These are phyloP conservation scores for Perdita meconis DNA, from an alignment of 2,888 invertebrate species.

Conservation along the genomic window DNA sequence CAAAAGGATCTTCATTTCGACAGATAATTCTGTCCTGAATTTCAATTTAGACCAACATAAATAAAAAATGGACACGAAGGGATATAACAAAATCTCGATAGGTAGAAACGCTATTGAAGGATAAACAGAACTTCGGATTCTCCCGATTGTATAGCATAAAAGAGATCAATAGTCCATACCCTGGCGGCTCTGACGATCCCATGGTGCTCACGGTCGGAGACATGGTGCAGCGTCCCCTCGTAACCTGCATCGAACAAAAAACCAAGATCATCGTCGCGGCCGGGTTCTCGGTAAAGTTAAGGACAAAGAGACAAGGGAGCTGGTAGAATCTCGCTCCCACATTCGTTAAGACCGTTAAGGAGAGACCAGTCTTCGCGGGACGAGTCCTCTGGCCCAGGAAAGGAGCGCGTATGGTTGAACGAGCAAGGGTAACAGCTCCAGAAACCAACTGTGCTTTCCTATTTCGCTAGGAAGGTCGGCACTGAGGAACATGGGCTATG, in stretches of 20 bases:
- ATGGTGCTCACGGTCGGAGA: conserved; percentile 79
- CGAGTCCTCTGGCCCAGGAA: conserved; percentile 45
- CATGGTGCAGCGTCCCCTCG: conserved; percentile 81
- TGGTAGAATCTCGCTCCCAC: conserved; percentile 70
- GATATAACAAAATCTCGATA: too few relatives aligned
- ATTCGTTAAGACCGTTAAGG: conserved; percentile 78
- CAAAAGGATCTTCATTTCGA: too few relatives aligned
- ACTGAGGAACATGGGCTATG: not conserved
- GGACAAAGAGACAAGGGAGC: conserved; percentile 41
- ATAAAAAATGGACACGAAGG: not conserved
- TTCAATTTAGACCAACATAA: too few relatives aligned
- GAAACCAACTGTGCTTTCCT: conserved; percentile 3
- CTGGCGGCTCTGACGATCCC: conserved; percentile 86
- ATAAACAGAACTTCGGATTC: not conserved
- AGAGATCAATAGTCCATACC: conserved; percentile 84
- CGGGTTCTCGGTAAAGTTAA: conserved; percentile 66
- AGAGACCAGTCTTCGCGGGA: conserved; percentile 73
- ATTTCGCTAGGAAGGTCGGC: conserved; percentile 4
- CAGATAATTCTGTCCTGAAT: too few relatives aligned
- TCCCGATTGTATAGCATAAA: not conserved
- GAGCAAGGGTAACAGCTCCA: conserved; percentile 34
- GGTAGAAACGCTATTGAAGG: not conserved
- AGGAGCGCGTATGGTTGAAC: conserved; percentile 44
- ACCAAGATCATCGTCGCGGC: conserved; percentile 59
- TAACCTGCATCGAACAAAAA: conserved; percentile 78